A percentile compares a stretch with the other conserved stretches of the same genome.
phyloP scores from a whole-genome alignment of 2,797 vertebrate species.

The Phalanger gymnotis region DNA sequence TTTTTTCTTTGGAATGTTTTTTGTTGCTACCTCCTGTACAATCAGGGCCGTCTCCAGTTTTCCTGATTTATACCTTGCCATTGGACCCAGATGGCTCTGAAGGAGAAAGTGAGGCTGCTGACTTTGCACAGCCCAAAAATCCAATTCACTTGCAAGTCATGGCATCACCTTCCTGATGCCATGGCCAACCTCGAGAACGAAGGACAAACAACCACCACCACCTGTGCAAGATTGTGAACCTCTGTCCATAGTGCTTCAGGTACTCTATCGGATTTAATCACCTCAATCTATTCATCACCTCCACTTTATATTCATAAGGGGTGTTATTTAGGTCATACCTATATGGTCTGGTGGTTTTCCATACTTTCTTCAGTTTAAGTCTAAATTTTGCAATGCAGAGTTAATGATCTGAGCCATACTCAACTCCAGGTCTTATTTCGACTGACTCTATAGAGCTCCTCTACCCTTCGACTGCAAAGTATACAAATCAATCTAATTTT shows the following conservation, averaged over 20 bases:
- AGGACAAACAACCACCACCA: no score
- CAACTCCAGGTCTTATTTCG: background rate
- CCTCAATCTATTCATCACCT: background rate
- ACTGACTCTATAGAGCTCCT: background rate
- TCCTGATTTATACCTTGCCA: no score
- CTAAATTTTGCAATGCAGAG: background rate
- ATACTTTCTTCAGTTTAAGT: background rate
- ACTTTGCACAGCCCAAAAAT: no score
- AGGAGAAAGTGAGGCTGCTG: no score
- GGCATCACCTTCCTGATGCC: no score
- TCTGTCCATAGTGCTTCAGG: background rate
- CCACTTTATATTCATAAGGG: background rate
- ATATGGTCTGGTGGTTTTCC: background rate
- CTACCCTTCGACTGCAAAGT: background rate
- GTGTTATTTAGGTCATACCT: background rate
- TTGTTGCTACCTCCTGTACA: background rate
- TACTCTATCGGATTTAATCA: background rate
- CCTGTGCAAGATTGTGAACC: background rate
- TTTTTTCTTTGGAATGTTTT: background rate
- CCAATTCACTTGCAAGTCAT: no score
- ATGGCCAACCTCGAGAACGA: no score
- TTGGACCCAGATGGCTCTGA: no score
- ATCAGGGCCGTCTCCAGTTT: no score
- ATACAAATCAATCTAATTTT: no score
- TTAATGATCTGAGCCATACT: background rate